phyloP scores from a whole-genome alignment of 2,113 vertebrate genomes.

The Lontra canadensis region DNA sequence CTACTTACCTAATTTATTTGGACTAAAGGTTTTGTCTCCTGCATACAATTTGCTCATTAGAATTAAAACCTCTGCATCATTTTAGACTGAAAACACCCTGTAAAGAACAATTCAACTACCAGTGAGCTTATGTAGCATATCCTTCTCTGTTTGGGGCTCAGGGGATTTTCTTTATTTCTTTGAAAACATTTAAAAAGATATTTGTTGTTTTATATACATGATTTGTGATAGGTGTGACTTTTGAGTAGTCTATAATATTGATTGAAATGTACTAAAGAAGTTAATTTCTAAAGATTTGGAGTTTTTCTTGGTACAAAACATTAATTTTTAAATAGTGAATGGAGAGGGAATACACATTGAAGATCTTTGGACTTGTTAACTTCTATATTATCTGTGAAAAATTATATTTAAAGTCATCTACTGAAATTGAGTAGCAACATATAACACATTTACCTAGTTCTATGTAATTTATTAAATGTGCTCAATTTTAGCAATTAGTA shows the following conservation, averaged over 20 bases:
- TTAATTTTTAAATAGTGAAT: background rate
- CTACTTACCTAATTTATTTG: background rate
- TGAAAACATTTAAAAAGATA: background rate
- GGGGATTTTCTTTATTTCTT: background rate
- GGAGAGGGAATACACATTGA: background rate
- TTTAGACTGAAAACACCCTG: background rate
- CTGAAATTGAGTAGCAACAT: background rate
- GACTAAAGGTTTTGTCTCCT: background rate
- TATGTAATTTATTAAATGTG: too few relatives aligned
- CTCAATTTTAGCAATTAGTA: background rate
- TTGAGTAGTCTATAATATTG: background rate
- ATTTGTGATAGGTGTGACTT: background rate
- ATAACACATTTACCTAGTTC: background rate
- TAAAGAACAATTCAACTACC: background rate
- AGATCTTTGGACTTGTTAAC: background rate
- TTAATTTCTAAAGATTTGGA: background rate
- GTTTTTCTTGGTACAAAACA: background rate
- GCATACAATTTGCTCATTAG: background rate
- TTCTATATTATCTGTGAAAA: background rate
- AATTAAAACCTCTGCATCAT: background rate
- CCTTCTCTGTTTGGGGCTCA: background rate
- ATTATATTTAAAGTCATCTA: background rate
- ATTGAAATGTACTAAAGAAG: background rate
- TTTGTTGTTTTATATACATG: background rate
- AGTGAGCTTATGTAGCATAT: background rate